These are phyloP conservation scores for Itoplectis maculator DNA, from an alignment of 2,888 invertebrate genomes.

Conservation along the genomic window DNA sequence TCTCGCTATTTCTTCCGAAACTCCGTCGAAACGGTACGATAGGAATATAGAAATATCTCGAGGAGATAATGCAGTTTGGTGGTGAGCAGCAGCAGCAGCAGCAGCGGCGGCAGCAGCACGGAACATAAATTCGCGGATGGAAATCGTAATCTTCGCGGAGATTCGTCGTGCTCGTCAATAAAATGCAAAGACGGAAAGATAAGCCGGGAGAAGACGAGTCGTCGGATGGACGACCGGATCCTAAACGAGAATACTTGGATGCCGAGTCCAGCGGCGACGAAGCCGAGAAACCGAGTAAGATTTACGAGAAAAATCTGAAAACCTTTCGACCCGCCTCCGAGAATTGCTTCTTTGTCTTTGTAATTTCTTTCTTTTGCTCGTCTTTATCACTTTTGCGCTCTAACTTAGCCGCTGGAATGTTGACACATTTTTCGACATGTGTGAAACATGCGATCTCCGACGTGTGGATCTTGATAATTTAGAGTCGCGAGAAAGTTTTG, in stretches of 20 bases:
- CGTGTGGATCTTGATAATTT: too few relatives aligned
- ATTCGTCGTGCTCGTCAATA: constrained; percentile 75
- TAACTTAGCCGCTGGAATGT: constrained; percentile 1
- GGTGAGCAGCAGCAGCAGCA: too few relatives aligned
- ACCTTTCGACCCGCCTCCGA: constrained; percentile 52
- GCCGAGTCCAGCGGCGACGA: constrained; percentile 77
- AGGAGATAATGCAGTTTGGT: constrained; percentile 55
- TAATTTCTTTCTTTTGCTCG: constrained; percentile 1
- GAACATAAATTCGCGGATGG: constrained; percentile 54
- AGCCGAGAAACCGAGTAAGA: constrained; percentile 68
- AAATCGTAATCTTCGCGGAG: constrained; percentile 36
- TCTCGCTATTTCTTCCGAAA: constrained; percentile 26
- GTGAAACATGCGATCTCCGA: too few relatives aligned
- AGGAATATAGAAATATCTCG: constrained; percentile 20
- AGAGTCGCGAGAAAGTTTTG: too few relatives aligned
- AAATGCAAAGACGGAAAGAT: constrained; percentile 80
- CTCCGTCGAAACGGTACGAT: constrained; percentile 12
- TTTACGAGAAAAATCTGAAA: constrained; percentile 80
- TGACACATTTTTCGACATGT: too few relatives aligned
- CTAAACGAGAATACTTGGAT: constrained; percentile 81
- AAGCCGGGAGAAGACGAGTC: constrained; percentile 78
- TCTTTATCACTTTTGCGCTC: constrained; percentile 21
- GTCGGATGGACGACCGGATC: constrained; percentile 70
- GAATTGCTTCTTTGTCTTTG: constrained; percentile 23
- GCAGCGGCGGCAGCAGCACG: too few relatives aligned